Evolutionary conservation across 2,888 invertebrate genomes (phyloP).

Genomic region (Macrophya annulata): DNA sequence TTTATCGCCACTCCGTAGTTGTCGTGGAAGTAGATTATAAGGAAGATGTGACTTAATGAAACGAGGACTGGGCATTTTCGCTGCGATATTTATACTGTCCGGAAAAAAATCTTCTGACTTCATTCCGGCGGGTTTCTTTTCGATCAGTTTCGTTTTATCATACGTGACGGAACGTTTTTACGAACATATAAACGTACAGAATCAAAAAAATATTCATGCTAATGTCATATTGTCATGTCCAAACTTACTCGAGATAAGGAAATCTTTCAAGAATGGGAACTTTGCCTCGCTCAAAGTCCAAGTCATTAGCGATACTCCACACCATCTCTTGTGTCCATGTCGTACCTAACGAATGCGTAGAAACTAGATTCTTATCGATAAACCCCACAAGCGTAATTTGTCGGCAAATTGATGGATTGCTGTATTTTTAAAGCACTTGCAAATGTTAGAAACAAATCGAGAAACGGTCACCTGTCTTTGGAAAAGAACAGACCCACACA

Average conservation of each 20-base stretch:
- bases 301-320: slow-evolving; percentile 85
- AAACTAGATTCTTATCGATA: not conserved
- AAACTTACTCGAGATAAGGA: slow-evolving; percentile 82
- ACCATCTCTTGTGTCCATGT: slow-evolving; percentile 91
- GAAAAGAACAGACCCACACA: slow-evolving; percentile 80
- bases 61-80: slow-evolving; percentile 80
- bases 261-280: slow-evolving; percentile 83
- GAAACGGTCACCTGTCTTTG: slow-evolving; percentile 78
- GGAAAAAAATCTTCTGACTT: slow-evolving; percentile 63
- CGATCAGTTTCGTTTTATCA: not conserved
- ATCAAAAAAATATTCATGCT: not conserved
- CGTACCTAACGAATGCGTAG: slow-evolving; percentile 81
- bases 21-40: slow-evolving; percentile 82
- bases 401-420: too few species aligned
- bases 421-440: too few species aligned
- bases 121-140: slow-evolving; percentile 36
- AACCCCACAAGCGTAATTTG: not conserved
- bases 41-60: slow-evolving; percentile 86
- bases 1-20: slow-evolving; percentile 76
- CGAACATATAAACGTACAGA: not conserved
- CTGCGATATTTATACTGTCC: slow-evolving; percentile 73
- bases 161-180: not conserved
- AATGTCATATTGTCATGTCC: not conserved
- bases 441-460: too few species aligned
- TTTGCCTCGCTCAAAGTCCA: slow-evolving; percentile 83